These are phyloP conservation scores for Luperina testacea DNA, from an alignment of 2,888 invertebrate species.

Conservation along the genomic window DNA sequence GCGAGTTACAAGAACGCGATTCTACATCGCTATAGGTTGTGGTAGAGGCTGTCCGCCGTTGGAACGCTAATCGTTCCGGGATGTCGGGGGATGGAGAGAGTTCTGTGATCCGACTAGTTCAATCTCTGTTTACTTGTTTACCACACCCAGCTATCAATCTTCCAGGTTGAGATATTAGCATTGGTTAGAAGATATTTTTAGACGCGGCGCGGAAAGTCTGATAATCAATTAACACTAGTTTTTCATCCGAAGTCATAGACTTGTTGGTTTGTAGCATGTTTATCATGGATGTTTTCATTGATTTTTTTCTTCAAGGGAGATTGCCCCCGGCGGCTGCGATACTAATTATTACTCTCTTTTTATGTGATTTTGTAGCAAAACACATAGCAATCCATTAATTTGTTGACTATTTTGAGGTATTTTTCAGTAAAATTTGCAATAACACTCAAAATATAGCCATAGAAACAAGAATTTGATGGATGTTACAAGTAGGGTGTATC, in stretches of 20 bases:
- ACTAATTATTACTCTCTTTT: neutral
- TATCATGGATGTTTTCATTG: constrained; percentile 66
- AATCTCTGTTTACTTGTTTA: constrained; percentile 73
- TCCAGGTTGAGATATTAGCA: constrained; percentile 73
- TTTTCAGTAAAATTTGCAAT: neutral
- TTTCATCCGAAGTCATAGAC: constrained; percentile 54
- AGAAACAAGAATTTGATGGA: neutral
- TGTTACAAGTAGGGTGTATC: neutral
- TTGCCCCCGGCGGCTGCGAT: constrained; percentile 5
- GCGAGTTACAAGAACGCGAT: constrained; percentile 77
- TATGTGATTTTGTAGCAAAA: constrained; percentile 12
- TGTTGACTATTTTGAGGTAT: constrained; percentile 16
- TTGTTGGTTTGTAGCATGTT: constrained; percentile 49
- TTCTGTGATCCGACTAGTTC: constrained; percentile 47
- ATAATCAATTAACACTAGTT: constrained; percentile 73
- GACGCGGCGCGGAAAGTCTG: constrained; percentile 79
- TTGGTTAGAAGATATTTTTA: constrained; percentile 85
- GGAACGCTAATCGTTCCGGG: constrained; percentile 62
- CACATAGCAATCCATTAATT: constrained; percentile 2
- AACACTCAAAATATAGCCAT: constrained; percentile 10
- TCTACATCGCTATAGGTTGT: constrained; percentile 70
- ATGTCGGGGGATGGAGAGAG: constrained; percentile 56
- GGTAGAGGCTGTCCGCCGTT: constrained; percentile 66
- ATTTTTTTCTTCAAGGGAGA: constrained; percentile 46
- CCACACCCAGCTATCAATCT: constrained; percentile 78